Evolutionary conservation across 1,140 invertebrate genomes (phyloP).

Genomic region (Lasioglossum albipes): DNA sequence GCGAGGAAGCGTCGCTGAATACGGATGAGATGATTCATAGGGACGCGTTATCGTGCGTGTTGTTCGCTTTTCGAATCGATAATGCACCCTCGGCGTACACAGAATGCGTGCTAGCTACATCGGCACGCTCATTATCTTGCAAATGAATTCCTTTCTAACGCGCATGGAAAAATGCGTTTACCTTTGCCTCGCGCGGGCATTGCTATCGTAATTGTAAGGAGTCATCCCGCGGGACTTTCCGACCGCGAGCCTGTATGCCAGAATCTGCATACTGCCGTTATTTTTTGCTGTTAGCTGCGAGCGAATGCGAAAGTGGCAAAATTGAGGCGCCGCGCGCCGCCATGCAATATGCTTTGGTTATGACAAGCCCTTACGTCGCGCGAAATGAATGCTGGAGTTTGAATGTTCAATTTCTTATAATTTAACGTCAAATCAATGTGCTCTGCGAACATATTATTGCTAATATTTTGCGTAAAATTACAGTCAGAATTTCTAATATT

Average conservation of each 20-base stretch:
- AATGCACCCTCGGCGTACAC: slow-evolving; percentile 30
- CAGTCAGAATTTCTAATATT: too few relatives aligned
- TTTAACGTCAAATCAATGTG: too few relatives aligned
- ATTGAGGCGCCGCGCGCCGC: neutral
- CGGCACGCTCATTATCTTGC: slow-evolving; percentile 49
- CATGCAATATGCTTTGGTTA: too few relatives aligned
- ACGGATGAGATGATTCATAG: slow-evolving; percentile 52
- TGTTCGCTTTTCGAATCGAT: slow-evolving; percentile 51
- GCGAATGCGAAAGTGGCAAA: slow-evolving; percentile 10
- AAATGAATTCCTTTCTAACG: slow-evolving; percentile 52
- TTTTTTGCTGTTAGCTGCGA: neutral
- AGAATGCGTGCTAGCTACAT: slow-evolving; percentile 43
- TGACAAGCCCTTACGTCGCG: too few relatives aligned
- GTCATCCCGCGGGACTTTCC: slow-evolving; percentile 16
- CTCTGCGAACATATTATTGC: too few relatives aligned
- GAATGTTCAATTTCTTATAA: too few relatives aligned
- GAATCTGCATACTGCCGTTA: slow-evolving; percentile 25
- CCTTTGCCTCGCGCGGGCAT: slow-evolving; percentile 5
- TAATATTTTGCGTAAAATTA: too few relatives aligned
- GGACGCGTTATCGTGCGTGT: slow-evolving; percentile 34
- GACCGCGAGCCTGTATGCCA: neutral
- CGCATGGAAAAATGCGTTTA: slow-evolving; percentile 37
- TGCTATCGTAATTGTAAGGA: slow-evolving; percentile 35
- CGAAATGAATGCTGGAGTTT: too few relatives aligned
- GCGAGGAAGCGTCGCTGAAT: slow-evolving; percentile 29